Base-by-base conservation (phyloP, 2,113 vertebrate genomes). In the Xenopus borealis region DNA sequence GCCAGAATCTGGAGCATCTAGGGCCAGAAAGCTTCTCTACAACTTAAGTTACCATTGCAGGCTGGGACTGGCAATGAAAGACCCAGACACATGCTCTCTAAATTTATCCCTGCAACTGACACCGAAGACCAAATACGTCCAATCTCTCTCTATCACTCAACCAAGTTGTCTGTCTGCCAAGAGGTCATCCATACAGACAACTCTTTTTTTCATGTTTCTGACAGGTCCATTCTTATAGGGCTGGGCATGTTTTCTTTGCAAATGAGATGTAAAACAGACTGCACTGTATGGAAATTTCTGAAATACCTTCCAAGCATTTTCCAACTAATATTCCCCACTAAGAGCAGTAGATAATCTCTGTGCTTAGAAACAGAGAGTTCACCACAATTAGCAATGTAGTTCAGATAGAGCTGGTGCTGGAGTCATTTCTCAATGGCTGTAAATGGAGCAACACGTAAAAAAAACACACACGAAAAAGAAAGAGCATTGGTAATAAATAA, bases 61-160 rank as follows among this genome's bases (percentile, higher is more conserved):
- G 72, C 79, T 67, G 71, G 80, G 81, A 84, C 72, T 75, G 72
- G 83, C 82, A 86, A 87, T 81, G 20, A 82, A 84, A 84, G 80
- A 83, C 72, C 52, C 50, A 74, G 72, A 80, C 85, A 83, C 69
- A 83, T 62, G 83, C 79, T 83, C 82, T 78, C 85, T 86, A 89
- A 86, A 88, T 84, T 87, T 86, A 86, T 79, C 85, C 66, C 17
- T 71, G 79, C 82, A 87, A 86, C 52, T 82, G 80, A 84, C 80
- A 76, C 84, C 79, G 76, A 83, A 71, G 79, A 78, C 81, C 82
- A 78, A 79, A 81, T 86, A 78, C 12, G 83, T 82, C 50, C 81
- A 81, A 86, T 85, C 79, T 70, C 65, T 70, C 44, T 69, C 12
- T 3, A 59, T 71, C 2, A 8, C 78, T 78, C 50, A 46, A 58